Base-by-base conservation (phyloP, 2,888 invertebrate genomes). In the Choreutis nemorana region DNA sequence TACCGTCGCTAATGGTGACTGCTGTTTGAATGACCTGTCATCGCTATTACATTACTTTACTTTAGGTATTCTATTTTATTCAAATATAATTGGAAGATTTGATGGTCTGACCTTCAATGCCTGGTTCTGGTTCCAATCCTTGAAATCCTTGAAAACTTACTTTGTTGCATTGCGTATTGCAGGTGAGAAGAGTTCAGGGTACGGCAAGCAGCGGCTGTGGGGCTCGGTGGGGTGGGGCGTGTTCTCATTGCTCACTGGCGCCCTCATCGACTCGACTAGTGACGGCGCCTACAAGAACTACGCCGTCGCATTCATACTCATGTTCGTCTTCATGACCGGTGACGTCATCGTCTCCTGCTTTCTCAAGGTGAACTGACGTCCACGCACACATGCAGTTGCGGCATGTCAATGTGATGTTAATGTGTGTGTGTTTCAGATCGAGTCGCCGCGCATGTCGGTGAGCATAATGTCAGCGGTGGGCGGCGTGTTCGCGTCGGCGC, bases 171-270 rank as follows among this genome's bases (percentile, higher is more conserved):
- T 32, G 14, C 11, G 11, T 14, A 28, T 57, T 71, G 3, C 55
- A 90, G 90, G 88, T 25, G 84, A 87, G 3, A 82, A 84, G 29
- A 83, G 86, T n/a, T 83, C 87, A 26, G 78, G 84, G 14, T 96
- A 92, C 59, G 96, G 96, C 0, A 85, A 87, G 42, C 95, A 96
- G 57, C 82, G 94, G 23, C 72, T 94, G 35, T 96, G 90, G 86
- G 94, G 96, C 0, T 89, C 94, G 0, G 77, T 95, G 2, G 95
- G 94, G 0, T 93, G 90, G 86, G 94, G 94, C 10, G 61, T 88
- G 28, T 84, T 91, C 46, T 87, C 90, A 0, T 75, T 91, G 14
- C 51, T 90, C 9, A 82, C 90, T 2, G 94, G 94, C 1, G 73
- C 85, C n/a, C 68, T 94, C 1, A 89, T 93, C 9, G 94, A 94